phyloP scores from a whole-genome alignment of 1,140 invertebrate genomes.

The Neodiprion virginianus region DNA sequence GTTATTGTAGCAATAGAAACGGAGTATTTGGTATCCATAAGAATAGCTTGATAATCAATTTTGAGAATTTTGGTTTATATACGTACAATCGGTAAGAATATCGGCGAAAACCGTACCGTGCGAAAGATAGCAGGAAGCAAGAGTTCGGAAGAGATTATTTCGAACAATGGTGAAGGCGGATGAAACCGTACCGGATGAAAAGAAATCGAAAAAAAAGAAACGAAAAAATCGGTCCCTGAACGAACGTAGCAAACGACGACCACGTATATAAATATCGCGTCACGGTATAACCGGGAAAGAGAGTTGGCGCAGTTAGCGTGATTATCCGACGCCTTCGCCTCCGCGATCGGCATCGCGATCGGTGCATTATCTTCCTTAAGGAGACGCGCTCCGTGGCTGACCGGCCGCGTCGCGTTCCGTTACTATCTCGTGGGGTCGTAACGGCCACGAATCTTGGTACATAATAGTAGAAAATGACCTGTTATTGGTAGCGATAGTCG shows the following conservation, averaged over 20 bases:
- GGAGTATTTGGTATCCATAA: too few relatives aligned
- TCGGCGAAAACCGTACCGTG: too few relatives aligned
- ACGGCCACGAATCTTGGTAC: background rate
- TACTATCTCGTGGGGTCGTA: background rate
- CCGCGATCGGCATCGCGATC: background rate
- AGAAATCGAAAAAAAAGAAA: too few relatives aligned
- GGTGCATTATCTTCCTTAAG: background rate
- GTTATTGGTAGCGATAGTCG: background rate
- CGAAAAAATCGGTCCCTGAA: too few relatives aligned
- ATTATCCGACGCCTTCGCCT: background rate
- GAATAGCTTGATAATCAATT: too few relatives aligned
- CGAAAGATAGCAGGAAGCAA: too few relatives aligned
- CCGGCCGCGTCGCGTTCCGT: background rate
- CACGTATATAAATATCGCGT: background rate
- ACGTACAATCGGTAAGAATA: too few relatives aligned
- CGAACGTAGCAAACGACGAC: background rate
- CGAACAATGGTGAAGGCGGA: too few relatives aligned
- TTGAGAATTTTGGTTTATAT: too few relatives aligned
- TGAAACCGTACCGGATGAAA: too few relatives aligned
- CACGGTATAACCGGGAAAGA: background rate
- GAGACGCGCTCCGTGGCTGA: background rate
- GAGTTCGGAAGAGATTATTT: too few relatives aligned
- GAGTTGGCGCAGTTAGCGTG: background rate
- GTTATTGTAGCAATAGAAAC: too few relatives aligned
- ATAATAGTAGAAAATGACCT: conserved; percentile 3